Evolutionary conservation across 2,113 vertebrate species (phyloP).

Genomic region (Dipodomys stephensi): DNA sequence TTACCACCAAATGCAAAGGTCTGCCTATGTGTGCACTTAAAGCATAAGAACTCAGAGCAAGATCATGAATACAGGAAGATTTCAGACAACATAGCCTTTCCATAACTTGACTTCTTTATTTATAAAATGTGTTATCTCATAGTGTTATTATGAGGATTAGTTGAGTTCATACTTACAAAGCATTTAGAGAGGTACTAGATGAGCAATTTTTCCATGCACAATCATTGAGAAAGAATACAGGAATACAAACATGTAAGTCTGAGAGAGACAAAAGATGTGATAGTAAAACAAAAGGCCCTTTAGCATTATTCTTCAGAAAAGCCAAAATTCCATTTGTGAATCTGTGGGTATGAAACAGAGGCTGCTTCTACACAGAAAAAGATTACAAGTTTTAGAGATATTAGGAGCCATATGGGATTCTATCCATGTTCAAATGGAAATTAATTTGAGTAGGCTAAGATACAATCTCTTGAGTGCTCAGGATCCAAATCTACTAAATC

Average conservation of each 20-base stretch:
- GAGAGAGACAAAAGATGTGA: background rate
- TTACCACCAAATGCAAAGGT: background rate
- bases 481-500: constrained; percentile 54
- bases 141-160: background rate
- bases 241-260: background rate
- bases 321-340: background rate
- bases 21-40: too few relatives aligned
- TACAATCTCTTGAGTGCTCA: constrained; percentile 46
- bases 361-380: background rate
- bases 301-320: background rate
- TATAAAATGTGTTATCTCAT: background rate
- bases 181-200: background rate
- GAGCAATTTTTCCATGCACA: background rate
- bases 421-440: constrained; percentile 34
- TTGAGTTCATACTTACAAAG: background rate
- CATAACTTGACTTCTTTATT: background rate
- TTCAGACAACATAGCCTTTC: background rate
- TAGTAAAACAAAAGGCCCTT: background rate
- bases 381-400: background rate
- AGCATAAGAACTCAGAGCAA: background rate
- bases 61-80: too few relatives aligned
- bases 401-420: constrained; percentile 16
- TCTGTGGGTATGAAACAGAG: background rate
- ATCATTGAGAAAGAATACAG: constrained; percentile 29
- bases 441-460: constrained; percentile 30